phyloP scores from a whole-genome alignment of 2,113 vertebrate genomes.

The Ceyx melanurus region DNA sequence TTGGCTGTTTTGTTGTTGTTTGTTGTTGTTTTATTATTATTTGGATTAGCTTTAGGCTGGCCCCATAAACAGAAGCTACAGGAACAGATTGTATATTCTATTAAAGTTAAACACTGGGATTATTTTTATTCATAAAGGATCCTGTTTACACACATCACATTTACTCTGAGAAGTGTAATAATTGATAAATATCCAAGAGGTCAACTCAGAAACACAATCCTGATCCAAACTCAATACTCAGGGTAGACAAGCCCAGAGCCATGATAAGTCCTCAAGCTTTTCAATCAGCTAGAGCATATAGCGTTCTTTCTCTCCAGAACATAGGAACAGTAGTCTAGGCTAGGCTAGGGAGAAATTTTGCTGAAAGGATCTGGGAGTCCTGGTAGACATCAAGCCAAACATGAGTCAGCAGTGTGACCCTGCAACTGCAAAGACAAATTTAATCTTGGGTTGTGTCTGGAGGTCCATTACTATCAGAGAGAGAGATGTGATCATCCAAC shows the following conservation, averaged over 20 bases:
- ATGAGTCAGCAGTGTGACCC: accelerated
- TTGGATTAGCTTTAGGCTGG: neutral
- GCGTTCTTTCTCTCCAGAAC: neutral
- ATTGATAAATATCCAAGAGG: neutral
- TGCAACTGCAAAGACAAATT: neutral
- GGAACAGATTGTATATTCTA: accelerated
- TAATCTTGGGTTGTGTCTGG: neutral
- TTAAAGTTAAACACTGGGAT: neutral
- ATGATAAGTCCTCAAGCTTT: neutral
- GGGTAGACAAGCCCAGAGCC: neutral
- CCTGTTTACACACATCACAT: neutral
- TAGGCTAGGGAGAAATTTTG: neutral
- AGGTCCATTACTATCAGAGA: neutral
- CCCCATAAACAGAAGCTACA: neutral
- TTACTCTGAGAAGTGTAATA: neutral
- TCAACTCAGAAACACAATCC: neutral
- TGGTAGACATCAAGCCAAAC: neutral
- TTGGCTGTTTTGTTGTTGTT: neutral
- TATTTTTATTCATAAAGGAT: neutral
- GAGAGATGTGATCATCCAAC: neutral
- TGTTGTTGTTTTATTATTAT: neutral
- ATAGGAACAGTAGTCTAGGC: neutral
- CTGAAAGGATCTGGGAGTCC: neutral
- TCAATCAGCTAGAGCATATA: neutral
- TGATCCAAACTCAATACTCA: neutral